Conservation (phyloP, 2,113 vertebrate genomes). For the Thunnus thynnus region DNA sequence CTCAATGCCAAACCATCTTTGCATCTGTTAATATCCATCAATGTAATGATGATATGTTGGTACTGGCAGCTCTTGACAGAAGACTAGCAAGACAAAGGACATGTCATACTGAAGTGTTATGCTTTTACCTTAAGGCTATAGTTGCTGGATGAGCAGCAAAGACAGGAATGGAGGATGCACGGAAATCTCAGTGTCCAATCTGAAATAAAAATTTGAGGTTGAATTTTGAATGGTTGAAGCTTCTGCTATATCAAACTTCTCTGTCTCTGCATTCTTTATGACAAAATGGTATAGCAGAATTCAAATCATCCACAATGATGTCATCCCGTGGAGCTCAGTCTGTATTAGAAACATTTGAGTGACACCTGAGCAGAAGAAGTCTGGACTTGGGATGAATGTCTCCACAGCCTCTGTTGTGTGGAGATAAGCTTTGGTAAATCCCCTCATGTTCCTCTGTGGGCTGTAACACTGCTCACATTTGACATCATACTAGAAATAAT, state of each 20-base stretch:
- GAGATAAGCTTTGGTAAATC: neutral
- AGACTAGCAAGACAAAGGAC: constrained; percentile 33
- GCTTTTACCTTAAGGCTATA: neutral
- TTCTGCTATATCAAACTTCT: neutral
- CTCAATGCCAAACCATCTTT: neutral
- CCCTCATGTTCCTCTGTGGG: neutral
- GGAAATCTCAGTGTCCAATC: too few species aligned
- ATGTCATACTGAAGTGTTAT: neutral
- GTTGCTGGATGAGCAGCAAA: neutral
- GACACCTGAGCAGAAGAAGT: neutral
- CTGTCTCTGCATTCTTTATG: neutral
- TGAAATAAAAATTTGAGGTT: too few species aligned
- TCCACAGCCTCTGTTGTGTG: neutral
- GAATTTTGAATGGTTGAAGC: too few species aligned
- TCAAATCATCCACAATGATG: too few species aligned
- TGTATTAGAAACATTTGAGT: too few species aligned
- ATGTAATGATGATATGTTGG: constrained; percentile 17
- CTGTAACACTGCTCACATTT: neutral
- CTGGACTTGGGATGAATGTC: neutral
- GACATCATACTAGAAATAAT: too few species aligned
- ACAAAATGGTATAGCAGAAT: too few species aligned
- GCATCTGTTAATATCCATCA: constrained; percentile 1
- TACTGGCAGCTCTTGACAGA: neutral
- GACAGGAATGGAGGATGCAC: neutral
- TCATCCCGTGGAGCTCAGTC: too few species aligned